Evolutionary conservation across 2,888 invertebrate species (phyloP).

Genomic region (Chouioia cunea): DNA sequence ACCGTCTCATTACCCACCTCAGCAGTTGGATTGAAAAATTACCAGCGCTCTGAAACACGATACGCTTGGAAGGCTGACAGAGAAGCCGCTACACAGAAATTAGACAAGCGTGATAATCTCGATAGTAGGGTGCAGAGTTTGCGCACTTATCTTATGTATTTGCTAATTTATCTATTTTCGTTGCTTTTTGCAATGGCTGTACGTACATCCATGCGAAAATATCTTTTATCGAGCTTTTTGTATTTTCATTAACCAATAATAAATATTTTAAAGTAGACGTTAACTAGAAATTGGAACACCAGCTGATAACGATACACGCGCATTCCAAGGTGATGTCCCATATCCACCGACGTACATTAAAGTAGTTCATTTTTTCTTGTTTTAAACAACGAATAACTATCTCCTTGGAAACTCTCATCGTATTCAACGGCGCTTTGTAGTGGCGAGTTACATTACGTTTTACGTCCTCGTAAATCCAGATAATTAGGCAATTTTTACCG

Average conservation of each 20-base stretch:
- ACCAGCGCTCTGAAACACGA: conserved; percentile 27
- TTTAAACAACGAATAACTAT: too few species aligned
- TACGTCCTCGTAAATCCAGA: conserved; percentile 58
- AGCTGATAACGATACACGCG: too few species aligned
- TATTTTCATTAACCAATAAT: too few species aligned
- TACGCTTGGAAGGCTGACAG: conserved; percentile 25
- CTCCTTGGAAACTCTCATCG: too few species aligned
- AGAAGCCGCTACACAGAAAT: conserved; percentile 18
- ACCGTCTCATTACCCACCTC: neutral
- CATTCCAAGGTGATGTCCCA: too few species aligned
- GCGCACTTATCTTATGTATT: neutral
- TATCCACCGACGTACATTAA: too few species aligned
- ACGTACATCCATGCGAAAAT: neutral
- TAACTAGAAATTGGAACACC: too few species aligned
- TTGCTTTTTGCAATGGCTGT: too few species aligned
- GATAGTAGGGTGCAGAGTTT: neutral
- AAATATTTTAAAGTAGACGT: too few species aligned
- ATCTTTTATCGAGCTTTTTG: too few species aligned
- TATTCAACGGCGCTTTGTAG: neutral
- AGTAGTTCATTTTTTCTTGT: too few species aligned
- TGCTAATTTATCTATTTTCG: neutral
- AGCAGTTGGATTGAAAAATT: conserved; percentile 8
- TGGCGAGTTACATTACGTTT: too few species aligned
- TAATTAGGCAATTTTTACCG: conserved; percentile 54
- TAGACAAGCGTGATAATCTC: conserved; percentile 46